A percentile compares a stretch with the other conserved stretches of the same genome.
These are phyloP conservation scores for Entomobrya proxima DNA, from an alignment of 2,888 invertebrate species.

Conservation along the genomic window DNA sequence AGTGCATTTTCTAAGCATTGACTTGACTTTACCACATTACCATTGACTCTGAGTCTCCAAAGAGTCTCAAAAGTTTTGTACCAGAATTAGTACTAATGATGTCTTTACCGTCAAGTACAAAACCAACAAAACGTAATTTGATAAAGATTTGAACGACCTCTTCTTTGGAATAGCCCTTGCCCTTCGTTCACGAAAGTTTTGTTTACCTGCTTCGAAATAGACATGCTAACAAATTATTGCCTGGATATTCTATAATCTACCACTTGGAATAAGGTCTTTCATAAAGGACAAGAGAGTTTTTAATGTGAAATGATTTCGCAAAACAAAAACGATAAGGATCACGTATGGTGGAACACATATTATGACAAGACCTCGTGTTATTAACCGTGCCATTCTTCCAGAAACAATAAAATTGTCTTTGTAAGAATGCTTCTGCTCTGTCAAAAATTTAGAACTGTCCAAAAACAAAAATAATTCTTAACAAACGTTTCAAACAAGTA, in stretches of 20 bases:
- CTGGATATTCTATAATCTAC: background rate
- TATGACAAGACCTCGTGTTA: too few relatives aligned
- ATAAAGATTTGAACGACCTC: slow-evolving; percentile 29
- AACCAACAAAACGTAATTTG: background rate
- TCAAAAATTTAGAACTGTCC: too few relatives aligned
- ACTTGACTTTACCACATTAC: background rate
- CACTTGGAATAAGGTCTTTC: background rate
- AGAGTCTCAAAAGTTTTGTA: background rate
- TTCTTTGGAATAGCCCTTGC: slow-evolving; percentile 41
- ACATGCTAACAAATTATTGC: background rate
- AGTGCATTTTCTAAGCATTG: background rate
- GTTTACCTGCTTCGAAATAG: background rate
- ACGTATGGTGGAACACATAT: too few relatives aligned
- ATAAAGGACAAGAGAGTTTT: background rate
- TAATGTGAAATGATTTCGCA: too few relatives aligned
- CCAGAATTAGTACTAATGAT: background rate
- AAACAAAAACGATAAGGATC: too few relatives aligned
- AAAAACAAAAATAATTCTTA: too few relatives aligned
- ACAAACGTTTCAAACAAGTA: too few relatives aligned
- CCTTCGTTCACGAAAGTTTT: slow-evolving; percentile 49
- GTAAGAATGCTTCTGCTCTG: too few relatives aligned
- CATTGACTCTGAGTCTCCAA: background rate
- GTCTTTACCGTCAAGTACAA: background rate
- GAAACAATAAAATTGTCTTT: too few relatives aligned
- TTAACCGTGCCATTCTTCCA: too few relatives aligned